Evolutionary conservation across 2,797 vertebrate species (phyloP).

Genomic region (Psittacula derbiana): DNA sequence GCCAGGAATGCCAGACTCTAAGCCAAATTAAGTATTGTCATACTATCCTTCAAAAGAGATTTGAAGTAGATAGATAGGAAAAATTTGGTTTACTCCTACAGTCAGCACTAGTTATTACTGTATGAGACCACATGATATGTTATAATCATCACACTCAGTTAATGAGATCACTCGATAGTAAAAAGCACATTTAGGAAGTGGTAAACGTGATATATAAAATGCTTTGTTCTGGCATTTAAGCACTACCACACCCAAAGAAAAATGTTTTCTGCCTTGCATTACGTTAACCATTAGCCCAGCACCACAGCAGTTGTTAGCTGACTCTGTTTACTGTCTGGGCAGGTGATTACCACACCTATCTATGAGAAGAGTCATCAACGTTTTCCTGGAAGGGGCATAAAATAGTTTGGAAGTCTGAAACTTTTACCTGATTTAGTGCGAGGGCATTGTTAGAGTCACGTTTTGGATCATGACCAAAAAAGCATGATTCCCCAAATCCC

Average conservation of each 20-base stretch:
- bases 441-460: background rate
- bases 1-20: background rate
- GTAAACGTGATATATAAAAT: background rate
- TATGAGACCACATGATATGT: background rate
- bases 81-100: background rate
- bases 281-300: background rate
- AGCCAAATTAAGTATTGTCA: background rate
- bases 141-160: background rate
- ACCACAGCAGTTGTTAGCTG: background rate
- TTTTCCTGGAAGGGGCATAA: background rate
- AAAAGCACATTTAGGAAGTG: background rate
- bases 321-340: conserved; percentile 26
- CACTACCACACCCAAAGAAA: background rate
- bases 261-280: background rate
- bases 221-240: background rate
- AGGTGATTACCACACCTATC: background rate
- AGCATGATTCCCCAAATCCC: fast-evolving
- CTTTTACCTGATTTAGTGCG: background rate
- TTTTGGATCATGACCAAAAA: background rate
- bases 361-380: background rate
- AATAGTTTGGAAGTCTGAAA: background rate
- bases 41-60: background rate
- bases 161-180: background rate
- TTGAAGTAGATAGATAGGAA: background rate
- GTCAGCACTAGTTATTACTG: background rate